These are phyloP conservation scores for Anhinga rufa DNA, from an alignment of 2,113 vertebrate genomes.

Conservation along the genomic window DNA sequence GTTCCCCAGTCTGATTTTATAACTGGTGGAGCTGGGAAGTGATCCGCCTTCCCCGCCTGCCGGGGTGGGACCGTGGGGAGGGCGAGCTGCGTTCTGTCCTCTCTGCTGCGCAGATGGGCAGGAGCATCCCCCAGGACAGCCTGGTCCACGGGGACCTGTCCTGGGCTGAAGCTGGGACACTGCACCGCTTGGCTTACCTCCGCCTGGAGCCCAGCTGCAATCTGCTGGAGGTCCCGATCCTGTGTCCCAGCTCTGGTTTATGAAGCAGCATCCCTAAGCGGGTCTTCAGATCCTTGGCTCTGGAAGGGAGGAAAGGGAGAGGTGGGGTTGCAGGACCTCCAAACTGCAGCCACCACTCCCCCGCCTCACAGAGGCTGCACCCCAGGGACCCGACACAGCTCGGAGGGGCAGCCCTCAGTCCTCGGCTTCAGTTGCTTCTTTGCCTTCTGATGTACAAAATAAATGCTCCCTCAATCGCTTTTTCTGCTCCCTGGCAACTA, in stretches of 20 bases:
- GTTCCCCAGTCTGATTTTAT: neutral
- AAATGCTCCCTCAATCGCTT: neutral
- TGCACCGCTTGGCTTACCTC: constrained; percentile 42
- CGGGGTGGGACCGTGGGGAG: neutral
- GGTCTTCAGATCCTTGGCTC: constrained; percentile 88
- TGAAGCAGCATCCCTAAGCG: constrained; percentile 84
- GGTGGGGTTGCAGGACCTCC: neutral
- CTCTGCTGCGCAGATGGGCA: neutral
- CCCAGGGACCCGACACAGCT: neutral
- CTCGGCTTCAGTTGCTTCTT: neutral
- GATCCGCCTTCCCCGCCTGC: neutral
- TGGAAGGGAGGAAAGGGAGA: constrained; percentile 50
- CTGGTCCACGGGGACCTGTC: neutral
- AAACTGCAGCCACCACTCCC: accelerated
- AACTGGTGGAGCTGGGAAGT: neutral
- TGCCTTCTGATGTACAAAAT: neutral
- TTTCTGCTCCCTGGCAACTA: constrained; percentile 18
- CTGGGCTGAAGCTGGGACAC: accelerated
- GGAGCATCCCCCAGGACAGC: neutral
- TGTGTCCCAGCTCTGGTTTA: constrained; percentile 71
- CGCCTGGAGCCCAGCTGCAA: constrained; percentile 56
- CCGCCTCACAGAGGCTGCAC: neutral
- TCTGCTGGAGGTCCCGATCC: constrained; percentile 31
- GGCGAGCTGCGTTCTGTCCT: neutral
- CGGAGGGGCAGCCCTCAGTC: neutral